Percentiles rank a stretch among this genome's conserved stretches.
Evolutionary conservation across 1,140 invertebrate species (phyloP).

Genomic region (Acromyrmex heyeri): DNA sequence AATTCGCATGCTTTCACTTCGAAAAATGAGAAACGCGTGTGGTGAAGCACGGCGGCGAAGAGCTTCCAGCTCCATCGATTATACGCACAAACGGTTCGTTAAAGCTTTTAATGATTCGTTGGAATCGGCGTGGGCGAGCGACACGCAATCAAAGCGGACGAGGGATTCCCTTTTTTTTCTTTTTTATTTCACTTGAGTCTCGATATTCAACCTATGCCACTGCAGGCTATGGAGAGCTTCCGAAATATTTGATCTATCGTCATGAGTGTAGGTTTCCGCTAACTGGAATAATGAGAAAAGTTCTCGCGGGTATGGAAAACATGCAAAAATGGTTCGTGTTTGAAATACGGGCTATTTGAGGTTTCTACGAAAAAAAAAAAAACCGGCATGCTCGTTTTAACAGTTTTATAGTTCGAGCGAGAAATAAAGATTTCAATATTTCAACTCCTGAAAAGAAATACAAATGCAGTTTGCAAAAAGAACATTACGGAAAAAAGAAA

Average conservation of each 20-base stretch:
- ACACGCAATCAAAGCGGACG: constrained; percentile 46
- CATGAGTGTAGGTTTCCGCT: not conserved
- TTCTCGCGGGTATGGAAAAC: not conserved
- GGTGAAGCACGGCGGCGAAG: constrained; percentile 17
- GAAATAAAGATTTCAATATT: not conserved
- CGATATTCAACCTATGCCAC: constrained; percentile 3
- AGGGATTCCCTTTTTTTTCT: not conserved
- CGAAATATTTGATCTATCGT: constrained; percentile 42
- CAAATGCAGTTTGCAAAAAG: not conserved
- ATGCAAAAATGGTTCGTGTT: not conserved
- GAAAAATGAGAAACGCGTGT: constrained; percentile 45
- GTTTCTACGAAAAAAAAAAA: not conserved
- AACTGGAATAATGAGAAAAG: constrained; percentile 52
- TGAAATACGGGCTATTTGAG: constrained; percentile 2
- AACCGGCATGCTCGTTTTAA: not conserved
- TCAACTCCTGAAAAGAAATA: not conserved
- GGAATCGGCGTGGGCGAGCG: constrained; percentile 14
- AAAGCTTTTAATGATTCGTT: constrained; percentile 71
- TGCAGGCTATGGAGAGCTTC: not conserved
- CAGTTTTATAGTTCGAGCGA: not conserved
- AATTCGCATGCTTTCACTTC: constrained; percentile 1
- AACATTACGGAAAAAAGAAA: not conserved
- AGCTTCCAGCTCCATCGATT: constrained; percentile 66
- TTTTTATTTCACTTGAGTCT: constrained; percentile 14
- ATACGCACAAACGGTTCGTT: constrained; percentile 64